Conservation (phyloP, 2,113 vertebrate genomes). For the Crotophaga sulcirostris region DNA sequence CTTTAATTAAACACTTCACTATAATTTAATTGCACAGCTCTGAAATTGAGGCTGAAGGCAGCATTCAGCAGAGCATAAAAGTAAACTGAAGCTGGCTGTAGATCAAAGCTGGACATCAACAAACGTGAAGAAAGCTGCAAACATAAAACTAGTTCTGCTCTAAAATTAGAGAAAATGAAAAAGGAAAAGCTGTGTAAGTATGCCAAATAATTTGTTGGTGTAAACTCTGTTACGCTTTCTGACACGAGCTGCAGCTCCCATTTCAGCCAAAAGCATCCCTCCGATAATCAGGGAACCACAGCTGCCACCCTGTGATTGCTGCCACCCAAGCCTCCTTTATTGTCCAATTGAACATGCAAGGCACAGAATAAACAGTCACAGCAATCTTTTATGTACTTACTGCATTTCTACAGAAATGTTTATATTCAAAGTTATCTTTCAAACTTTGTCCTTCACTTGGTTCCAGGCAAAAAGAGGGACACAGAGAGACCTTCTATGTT, state of each 20-base stretch:
- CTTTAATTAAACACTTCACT: constrained; percentile 51
- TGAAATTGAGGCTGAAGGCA: constrained; percentile 47
- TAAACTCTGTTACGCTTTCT: not conserved
- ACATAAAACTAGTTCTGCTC: not conserved
- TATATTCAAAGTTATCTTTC: not conserved
- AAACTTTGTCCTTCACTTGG: not conserved
- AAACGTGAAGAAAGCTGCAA: not conserved
- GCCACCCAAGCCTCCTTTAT: not conserved
- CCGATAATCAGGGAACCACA: not conserved
- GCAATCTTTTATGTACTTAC: not conserved
- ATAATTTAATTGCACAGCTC: constrained; percentile 48
- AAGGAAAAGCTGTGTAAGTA: not conserved
- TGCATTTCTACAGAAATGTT: not conserved
- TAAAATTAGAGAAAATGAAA: not conserved
- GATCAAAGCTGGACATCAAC: constrained; percentile 44
- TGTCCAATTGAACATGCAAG: not conserved
- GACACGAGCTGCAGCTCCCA: not conserved
- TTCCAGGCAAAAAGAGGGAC: not conserved
- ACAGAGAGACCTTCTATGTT: not conserved
- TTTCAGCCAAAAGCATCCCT: not conserved
- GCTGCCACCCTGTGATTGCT: not conserved
- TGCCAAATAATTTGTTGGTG: not conserved
- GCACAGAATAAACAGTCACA: not conserved
- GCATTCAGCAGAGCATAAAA: constrained; percentile 53
- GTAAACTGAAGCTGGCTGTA: constrained; percentile 36